Evolutionary conservation across 2,113 vertebrate species (phyloP).

Genomic region (Condylura cristata): DNA sequence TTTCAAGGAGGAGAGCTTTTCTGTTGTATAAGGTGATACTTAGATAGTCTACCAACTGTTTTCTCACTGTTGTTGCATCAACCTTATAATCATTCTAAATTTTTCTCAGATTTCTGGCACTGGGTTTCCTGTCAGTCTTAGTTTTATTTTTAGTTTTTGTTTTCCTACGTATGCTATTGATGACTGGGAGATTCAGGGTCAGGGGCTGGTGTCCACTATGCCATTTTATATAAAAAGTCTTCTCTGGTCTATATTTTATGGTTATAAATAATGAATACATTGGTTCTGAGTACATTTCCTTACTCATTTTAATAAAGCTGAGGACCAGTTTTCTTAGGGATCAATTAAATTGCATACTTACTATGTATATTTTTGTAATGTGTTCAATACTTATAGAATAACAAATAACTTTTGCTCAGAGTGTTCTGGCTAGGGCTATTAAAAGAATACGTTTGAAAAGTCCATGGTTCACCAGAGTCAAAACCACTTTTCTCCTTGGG

Average conservation of each 20-base stretch:
- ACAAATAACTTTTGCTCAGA: background rate
- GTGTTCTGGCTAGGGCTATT: background rate
- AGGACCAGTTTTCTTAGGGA: background rate
- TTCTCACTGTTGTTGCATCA: constrained; percentile 26
- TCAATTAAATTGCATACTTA: background rate
- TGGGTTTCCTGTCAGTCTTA: constrained; percentile 25
- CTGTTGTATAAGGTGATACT: constrained; percentile 37
- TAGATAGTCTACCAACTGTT: background rate
- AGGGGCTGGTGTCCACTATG: constrained; percentile 28
- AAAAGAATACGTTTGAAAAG: background rate
- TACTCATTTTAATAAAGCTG: background rate
- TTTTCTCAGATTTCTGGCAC: constrained; percentile 45
- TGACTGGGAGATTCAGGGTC: background rate
- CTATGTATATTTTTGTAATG: background rate
- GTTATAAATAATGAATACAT: constrained; percentile 34
- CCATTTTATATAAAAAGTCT: constrained; percentile 28
- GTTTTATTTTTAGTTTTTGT: constrained; percentile 42
- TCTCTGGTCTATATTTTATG: constrained; percentile 12
- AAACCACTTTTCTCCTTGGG: background rate
- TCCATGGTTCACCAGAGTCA: background rate
- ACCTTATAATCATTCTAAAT: constrained; percentile 45
- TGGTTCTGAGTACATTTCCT: background rate
- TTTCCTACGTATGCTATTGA: constrained; percentile 50
- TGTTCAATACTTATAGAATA: background rate
- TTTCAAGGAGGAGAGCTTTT: background rate